Evolutionary conservation across 2,797 vertebrate genomes (phyloP).

Genomic region (Peromyscus attwateri): DNA sequence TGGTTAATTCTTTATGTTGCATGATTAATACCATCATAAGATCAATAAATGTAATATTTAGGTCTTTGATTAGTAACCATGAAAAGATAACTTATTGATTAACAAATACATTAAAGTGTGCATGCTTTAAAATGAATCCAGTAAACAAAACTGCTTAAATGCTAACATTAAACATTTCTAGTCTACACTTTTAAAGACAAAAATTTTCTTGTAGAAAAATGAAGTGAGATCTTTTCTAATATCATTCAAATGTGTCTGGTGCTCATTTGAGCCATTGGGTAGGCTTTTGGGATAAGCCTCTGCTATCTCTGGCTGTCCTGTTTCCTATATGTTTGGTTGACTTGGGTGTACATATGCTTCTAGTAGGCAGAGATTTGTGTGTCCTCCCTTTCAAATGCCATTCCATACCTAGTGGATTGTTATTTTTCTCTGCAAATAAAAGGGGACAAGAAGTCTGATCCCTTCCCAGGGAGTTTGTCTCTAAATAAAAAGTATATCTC

Average conservation of each 20-base stretch:
- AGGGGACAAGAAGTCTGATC: neutral
- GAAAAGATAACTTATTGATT: conserved; percentile 43
- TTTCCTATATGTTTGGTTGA: neutral
- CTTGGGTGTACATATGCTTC: neutral
- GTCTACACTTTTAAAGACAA: conserved; percentile 3
- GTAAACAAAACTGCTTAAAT: conserved; percentile 11
- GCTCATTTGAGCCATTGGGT: neutral
- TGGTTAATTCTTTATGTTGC: neutral
- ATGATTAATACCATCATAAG: neutral
- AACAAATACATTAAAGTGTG: neutral
- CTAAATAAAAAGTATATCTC: neutral
- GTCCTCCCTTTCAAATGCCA: neutral
- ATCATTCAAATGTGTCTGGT: neutral
- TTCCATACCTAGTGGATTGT: conserved; percentile 1
- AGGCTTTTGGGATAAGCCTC: neutral
- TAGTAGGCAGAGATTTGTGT: neutral
- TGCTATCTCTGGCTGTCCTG: neutral
- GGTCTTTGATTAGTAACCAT: conserved; percentile 10
- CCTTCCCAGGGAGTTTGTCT: neutral
- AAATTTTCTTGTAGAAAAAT: conserved; percentile 25
- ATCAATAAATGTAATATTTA: neutral
- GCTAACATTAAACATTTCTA: neutral
- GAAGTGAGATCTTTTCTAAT: neutral
- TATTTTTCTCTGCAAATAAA: neutral
- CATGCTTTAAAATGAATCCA: conserved; percentile 58